These are phyloP conservation scores for Struthidea cinerea DNA, from an alignment of 2,113 vertebrate genomes.

Conservation along the genomic window DNA sequence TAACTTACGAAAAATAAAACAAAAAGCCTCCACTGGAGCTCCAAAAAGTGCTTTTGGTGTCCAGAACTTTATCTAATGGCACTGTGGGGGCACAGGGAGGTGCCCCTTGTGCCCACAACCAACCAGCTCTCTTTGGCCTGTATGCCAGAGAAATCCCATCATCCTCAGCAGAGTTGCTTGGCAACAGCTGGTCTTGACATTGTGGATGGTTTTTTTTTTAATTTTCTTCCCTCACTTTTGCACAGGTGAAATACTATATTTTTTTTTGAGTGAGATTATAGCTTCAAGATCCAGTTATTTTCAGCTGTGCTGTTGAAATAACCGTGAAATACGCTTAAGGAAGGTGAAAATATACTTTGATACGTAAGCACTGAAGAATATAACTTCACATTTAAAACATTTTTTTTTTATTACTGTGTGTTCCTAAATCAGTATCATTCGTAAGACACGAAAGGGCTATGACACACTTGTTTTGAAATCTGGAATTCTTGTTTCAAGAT, in stretches of 20 bases:
- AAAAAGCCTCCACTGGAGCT: background rate
- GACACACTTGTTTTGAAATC: background rate
- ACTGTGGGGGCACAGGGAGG: too few relatives aligned
- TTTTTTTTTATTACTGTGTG: background rate
- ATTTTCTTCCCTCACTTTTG: background rate
- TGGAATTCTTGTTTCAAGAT: background rate
- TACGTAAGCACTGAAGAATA: background rate
- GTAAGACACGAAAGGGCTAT: background rate
- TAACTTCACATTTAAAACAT: background rate
- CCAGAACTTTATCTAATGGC: background rate
- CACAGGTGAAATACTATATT: background rate
- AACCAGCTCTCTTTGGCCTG: background rate
- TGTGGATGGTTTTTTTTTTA: background rate
- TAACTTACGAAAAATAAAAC: background rate
- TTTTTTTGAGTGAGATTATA: background rate
- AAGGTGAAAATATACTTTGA: background rate
- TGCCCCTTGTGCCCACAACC: rapidly evolving
- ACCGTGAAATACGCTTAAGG: background rate
- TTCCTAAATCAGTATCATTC: background rate
- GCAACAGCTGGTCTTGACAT: background rate
- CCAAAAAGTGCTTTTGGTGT: background rate
- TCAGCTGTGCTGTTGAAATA: background rate
- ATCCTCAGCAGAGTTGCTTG: background rate
- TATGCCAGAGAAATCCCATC: background rate
- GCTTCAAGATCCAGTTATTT: background rate